Evolutionary conservation across 2,113 vertebrate genomes (phyloP), one percentile per base, ranked within the genome.

Genomic region (Lasiurus cinereus): DNA sequence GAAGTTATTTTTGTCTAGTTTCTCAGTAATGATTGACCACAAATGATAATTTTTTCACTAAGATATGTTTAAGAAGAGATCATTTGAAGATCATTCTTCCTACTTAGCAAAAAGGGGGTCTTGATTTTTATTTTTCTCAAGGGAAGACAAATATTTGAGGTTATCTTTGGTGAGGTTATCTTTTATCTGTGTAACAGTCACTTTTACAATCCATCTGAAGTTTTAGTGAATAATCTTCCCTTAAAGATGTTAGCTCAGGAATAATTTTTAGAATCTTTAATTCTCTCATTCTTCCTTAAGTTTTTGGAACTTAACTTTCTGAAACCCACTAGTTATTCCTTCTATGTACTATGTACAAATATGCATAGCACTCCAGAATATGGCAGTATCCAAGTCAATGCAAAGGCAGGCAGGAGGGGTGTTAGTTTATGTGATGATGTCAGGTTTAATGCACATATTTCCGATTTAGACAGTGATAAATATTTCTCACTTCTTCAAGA

Each of bases 1-100:
- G 33, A 87, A 83, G 19, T 91, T 93, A 83, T 33, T 77, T 87
- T 90, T 78, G 52, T 78, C 21, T 83, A 83, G 4, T 77, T 96
- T 95, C 21, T 86, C 52, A 72, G 29, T 56, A 62, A 7, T 73
- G 77, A 39, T 76, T 59, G 54, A 85, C 78, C 24, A 56, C 36
- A 82, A 67, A 82, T 92, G 62, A 72, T 50, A 56, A 19, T 74
- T 36, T 79, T 90, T 87, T 79, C 9, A 83, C 54, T 27, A 50
- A 72, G 39, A 33, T 90, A 18, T 48, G 7, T 84, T 93, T 90
- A 83, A 39, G 72, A 90, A 90, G 52, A 83, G 39, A 24, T 85
- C 21, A 76, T 56, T 91, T 88, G 59, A 62, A 62, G 59, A 62
- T 62, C 59, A 62, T 62, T 62, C 24, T 27, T 62, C 22, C 11